A percentile compares a stretch with the other conserved stretches of the same genome.
These are phyloP conservation scores for Bradypodion ventrale DNA, from an alignment of 2,797 vertebrate species.

Conservation along the genomic window DNA sequence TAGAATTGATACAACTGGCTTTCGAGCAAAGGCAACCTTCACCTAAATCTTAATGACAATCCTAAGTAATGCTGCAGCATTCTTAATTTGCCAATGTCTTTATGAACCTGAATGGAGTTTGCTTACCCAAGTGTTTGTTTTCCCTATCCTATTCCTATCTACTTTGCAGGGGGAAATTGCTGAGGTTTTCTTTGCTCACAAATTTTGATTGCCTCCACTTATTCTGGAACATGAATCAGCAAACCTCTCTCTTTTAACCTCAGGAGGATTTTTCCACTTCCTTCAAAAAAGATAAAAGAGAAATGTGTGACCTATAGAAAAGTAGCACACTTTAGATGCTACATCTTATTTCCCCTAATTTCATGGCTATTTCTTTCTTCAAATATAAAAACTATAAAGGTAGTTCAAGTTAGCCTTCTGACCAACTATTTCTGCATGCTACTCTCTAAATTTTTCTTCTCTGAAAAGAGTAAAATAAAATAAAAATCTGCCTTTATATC, in stretches of 20 bases:
- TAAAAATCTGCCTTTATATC: neutral
- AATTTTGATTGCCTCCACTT: constrained; percentile 59
- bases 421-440: neutral
- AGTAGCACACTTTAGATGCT: constrained; percentile 20
- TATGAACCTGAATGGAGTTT: constrained; percentile 63
- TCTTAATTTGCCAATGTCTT: constrained; percentile 47
- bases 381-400: constrained; percentile 14
- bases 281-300: constrained; percentile 28
- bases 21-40: too few species aligned
- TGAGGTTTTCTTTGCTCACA: constrained; percentile 60
- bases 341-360: neutral
- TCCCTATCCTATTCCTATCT: constrained; percentile 47
- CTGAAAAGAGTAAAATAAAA: neutral
- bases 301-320: constrained; percentile 38
- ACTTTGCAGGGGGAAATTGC: too few species aligned
- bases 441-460: neutral
- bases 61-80: constrained; percentile 45
- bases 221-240: constrained; percentile 60
- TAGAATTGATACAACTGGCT: too few species aligned
- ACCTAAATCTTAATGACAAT: constrained; percentile 24
- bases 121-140: constrained; percentile 55
- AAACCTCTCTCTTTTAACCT: constrained; percentile 45
- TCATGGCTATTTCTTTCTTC: constrained; percentile 7
- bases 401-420: neutral
- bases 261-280: constrained; percentile 7